Conservation (phyloP, 2,888 invertebrate genomes). For the Drosophila macrospina region DNA sequence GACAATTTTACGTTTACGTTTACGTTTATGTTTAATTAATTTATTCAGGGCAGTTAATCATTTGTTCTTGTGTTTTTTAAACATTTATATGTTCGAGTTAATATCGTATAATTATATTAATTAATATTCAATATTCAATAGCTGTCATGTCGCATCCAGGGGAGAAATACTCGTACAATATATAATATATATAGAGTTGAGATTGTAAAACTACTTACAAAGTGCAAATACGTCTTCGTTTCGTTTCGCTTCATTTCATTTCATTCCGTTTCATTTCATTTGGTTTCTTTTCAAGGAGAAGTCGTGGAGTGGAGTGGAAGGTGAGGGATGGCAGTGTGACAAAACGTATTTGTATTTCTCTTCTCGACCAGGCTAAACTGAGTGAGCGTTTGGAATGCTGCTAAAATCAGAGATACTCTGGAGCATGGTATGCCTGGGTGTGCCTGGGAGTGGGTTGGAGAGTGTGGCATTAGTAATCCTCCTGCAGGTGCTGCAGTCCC, state of each 20-base stretch:
- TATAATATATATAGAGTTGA: constrained; percentile 47
- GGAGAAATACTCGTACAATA: constrained; percentile 9
- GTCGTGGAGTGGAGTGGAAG: background rate
- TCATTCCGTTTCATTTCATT: constrained; percentile 12
- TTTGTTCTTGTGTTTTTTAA: constrained; percentile 63
- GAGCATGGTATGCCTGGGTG: too few relatives aligned
- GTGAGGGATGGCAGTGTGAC: constrained; percentile 29
- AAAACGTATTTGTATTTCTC: background rate
- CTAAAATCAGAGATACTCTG: constrained; percentile 1
- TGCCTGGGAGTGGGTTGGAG: background rate
- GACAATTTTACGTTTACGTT: constrained; percentile 69
- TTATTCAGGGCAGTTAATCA: constrained; percentile 72
- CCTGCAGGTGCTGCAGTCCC: constrained; percentile 65
- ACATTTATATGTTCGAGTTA: constrained; percentile 71
- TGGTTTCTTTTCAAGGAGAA: background rate
- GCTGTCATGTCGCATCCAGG: constrained; percentile 57
- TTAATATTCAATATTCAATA: constrained; percentile 60
- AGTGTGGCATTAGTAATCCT: constrained; percentile 61
- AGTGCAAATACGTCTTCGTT: constrained; percentile 34
- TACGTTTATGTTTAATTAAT: constrained; percentile 69
- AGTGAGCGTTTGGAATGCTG: constrained; percentile 4
- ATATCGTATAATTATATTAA: constrained; percentile 57
- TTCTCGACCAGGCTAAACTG: background rate
- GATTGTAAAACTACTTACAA: constrained; percentile 65
- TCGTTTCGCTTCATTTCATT: constrained; percentile 10